A percentile compares a stretch with the other conserved stretches of the same genome.
These are phyloP conservation scores for Pseudoatta argentina DNA, from an alignment of 1,140 invertebrate species.

Conservation along the genomic window DNA sequence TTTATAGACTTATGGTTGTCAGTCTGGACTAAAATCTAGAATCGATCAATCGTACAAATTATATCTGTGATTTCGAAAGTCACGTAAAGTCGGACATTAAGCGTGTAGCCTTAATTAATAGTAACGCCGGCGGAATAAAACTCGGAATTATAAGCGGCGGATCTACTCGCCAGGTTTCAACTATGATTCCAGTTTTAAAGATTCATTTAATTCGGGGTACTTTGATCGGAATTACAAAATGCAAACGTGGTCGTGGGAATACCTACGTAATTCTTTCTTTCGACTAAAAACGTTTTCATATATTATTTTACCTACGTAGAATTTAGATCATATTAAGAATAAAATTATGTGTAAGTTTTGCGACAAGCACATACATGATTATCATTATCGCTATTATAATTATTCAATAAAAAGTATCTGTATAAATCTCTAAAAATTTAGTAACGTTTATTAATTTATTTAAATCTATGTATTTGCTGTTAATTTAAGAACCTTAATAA, in stretches of 20 bases:
- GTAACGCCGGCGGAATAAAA: conserved; percentile 17
- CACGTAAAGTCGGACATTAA: conserved; percentile 43
- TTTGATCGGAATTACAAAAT: conserved; percentile 37
- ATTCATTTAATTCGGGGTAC: conserved; percentile 29
- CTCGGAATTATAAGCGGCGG: conserved; percentile 2
- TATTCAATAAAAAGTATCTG: conserved; percentile 6
- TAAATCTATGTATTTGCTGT: background rate
- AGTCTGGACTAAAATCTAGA: conserved; percentile 26
- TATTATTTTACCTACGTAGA: background rate
- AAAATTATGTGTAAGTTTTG: background rate
- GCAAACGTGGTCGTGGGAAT: background rate
- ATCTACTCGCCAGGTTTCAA: background rate
- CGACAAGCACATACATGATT: background rate
- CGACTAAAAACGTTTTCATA: conserved; percentile 2
- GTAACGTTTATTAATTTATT: background rate
- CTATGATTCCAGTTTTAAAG: conserved; percentile 4
- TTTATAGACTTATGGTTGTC: conserved; percentile 51
- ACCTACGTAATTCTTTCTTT: background rate
- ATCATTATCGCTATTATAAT: background rate
- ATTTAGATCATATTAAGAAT: background rate
- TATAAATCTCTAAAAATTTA: background rate
- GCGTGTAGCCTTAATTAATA: conserved; percentile 29
- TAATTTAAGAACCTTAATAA: background rate
- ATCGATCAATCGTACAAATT: conserved; percentile 47
- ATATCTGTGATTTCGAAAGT: conserved; percentile 42